Percentiles rank a stretch among this genome's conserved stretches.
phyloP scores from a whole-genome alignment of 2,113 vertebrate species.

The Barnardius zonarius region DNA sequence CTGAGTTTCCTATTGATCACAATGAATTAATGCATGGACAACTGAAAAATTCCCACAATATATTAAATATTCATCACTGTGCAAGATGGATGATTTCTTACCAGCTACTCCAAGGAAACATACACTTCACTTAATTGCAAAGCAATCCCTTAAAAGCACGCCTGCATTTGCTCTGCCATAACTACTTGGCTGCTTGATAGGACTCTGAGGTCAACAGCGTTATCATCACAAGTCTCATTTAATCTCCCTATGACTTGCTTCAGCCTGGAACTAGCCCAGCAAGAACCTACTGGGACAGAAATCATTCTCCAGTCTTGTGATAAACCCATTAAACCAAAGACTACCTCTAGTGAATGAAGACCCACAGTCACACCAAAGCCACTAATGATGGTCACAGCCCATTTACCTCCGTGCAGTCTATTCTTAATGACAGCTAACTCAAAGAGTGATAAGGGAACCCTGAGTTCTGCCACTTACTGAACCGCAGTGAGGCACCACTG shows the following conservation, averaged over 20 bases:
- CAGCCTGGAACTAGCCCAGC: neutral
- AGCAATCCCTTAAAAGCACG: constrained; percentile 29
- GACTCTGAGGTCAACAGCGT: neutral
- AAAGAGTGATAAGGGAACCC: neutral
- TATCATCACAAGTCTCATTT: constrained; percentile 2
- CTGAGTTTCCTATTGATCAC: neutral
- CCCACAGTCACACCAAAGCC: neutral
- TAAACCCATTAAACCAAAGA: neutral
- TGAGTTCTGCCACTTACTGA: neutral
- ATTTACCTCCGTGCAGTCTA: neutral
- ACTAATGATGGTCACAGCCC: neutral
- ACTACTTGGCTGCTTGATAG: constrained; percentile 37
- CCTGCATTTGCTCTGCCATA: constrained; percentile 13
- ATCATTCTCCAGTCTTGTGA: neutral
- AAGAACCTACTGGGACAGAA: neutral
- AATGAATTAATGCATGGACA: neutral
- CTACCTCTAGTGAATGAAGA: neutral
- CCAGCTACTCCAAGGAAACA: neutral
- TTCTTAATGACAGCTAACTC: neutral
- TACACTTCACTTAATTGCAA: constrained; percentile 54
- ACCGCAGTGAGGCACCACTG: neutral
- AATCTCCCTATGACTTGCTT: neutral
- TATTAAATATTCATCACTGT: constrained; percentile 46
- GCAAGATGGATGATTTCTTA: constrained; percentile 44
- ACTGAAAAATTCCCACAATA: neutral